A percentile compares a stretch with the other conserved stretches of the same genome.
Conservation (phyloP, 2,113 vertebrate species). For the Lepidothrix coronata region DNA sequence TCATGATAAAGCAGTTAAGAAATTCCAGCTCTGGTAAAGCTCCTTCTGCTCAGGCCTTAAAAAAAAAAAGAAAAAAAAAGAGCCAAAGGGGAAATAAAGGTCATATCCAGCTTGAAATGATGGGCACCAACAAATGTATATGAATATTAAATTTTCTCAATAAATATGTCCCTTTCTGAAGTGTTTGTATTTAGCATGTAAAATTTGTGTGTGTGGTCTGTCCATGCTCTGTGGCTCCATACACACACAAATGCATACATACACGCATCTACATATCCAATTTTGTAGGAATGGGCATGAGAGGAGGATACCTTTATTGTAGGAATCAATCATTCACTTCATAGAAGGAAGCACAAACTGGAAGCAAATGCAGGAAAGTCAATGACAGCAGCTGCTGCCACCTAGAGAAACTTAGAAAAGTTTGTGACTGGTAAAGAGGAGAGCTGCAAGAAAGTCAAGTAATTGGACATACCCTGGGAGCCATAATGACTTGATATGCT, state of each 20-base stretch:
- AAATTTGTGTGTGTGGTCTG: background rate
- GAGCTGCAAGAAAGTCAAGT: background rate
- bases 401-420: background rate
- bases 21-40: background rate
- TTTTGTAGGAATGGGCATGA: background rate
- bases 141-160: background rate
- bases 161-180: background rate
- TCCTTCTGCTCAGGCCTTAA: background rate
- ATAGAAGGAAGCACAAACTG: background rate
- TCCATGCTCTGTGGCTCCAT: background rate
- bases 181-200: background rate
- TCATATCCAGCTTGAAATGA: background rate
- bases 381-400: background rate
- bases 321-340: background rate
- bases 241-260: background rate
- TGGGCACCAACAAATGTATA: background rate
- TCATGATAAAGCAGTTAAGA: background rate
- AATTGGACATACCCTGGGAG: background rate
- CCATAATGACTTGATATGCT: background rate
- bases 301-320: background rate
- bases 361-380: background rate
- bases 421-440: background rate
- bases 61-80: background rate
- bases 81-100: background rate
- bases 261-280: background rate